Evolutionary conservation across 2,113 vertebrate genomes (phyloP).

Genomic region (Neodon shergylaensis): DNA sequence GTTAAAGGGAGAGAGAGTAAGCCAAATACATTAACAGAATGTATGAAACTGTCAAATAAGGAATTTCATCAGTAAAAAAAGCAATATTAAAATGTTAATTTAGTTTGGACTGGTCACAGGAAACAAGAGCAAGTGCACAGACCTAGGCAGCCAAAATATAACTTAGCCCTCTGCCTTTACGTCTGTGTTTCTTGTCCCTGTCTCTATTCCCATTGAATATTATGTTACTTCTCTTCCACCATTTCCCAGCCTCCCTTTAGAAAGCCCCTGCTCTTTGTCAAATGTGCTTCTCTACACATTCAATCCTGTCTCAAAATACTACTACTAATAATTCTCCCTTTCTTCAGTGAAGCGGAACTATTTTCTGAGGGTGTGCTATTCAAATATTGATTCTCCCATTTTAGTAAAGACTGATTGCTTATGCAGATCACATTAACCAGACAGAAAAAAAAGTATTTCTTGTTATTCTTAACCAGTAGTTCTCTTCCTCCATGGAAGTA

Average conservation of each 20-base stretch:
- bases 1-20: not conserved
- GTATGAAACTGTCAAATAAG: not conserved
- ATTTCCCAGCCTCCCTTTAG: not conserved
- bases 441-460: not conserved
- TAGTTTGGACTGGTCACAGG: conserved; percentile 26
- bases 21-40: not conserved
- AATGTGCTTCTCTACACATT: not conserved
- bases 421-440: not conserved
- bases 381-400: not conserved
- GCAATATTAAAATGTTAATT: conserved; percentile 28
- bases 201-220: not conserved
- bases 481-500: conserved; percentile 8
- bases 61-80: not conserved
- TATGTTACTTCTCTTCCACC: not conserved
- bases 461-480: not conserved
- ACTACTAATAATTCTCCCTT: not conserved
- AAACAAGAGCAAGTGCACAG: not conserved
- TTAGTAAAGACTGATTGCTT: not conserved
- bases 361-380: not conserved
- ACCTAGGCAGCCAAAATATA: not conserved
- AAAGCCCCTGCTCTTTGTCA: not conserved
- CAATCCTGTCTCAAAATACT: not conserved
- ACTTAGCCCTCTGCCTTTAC: not conserved
- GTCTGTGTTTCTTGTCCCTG: not conserved
- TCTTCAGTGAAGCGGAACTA: not conserved